These are phyloP conservation scores for Drosophila kohkoa DNA, from an alignment of 1,140 invertebrate species.

Conservation along the genomic window DNA sequence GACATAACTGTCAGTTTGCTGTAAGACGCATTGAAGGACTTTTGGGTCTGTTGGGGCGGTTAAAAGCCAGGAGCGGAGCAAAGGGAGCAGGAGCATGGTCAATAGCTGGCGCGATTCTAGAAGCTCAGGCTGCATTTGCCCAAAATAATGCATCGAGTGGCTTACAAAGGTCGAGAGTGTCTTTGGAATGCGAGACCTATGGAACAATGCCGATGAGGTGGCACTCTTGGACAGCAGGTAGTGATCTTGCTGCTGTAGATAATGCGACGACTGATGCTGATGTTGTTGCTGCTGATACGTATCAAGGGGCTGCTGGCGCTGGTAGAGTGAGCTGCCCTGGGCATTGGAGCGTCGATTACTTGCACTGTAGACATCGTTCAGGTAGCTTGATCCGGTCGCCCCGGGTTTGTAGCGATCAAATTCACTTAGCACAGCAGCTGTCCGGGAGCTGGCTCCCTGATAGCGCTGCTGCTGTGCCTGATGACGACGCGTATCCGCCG, in stretches of 20 bases:
- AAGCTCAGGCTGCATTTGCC: constrained; percentile 64
- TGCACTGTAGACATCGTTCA: constrained; percentile 64
- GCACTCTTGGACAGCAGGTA: constrained; percentile 80
- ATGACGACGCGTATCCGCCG: constrained; percentile 65
- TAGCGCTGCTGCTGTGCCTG: constrained; percentile 58
- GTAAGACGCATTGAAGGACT: constrained; percentile 38
- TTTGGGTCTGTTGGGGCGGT: constrained; percentile 5
- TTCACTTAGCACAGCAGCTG: constrained; percentile 76
- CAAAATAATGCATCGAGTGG: constrained; percentile 38
- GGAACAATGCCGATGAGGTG: constrained; percentile 79
- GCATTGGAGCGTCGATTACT: constrained; percentile 58
- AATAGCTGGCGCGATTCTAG: constrained; percentile 35
- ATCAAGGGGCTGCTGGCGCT: constrained; percentile 57
- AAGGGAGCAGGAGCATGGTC: constrained; percentile 9
- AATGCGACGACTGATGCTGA: constrained; percentile 56
- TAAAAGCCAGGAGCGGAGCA: background rate
- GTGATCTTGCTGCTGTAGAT: constrained; percentile 74
- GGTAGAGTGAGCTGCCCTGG: constrained; percentile 60
- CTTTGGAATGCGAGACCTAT: constrained; percentile 85
- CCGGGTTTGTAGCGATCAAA: constrained; percentile 70
- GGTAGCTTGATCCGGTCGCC: constrained; percentile 56
- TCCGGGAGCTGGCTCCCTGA: constrained; percentile 72
- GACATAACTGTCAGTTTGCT: constrained; percentile 60
- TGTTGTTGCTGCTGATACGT: constrained; percentile 62
- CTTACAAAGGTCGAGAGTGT: constrained; percentile 85